Evolutionary conservation across 2,888 invertebrate species (phyloP).

Genomic region (Tachina fera): DNA sequence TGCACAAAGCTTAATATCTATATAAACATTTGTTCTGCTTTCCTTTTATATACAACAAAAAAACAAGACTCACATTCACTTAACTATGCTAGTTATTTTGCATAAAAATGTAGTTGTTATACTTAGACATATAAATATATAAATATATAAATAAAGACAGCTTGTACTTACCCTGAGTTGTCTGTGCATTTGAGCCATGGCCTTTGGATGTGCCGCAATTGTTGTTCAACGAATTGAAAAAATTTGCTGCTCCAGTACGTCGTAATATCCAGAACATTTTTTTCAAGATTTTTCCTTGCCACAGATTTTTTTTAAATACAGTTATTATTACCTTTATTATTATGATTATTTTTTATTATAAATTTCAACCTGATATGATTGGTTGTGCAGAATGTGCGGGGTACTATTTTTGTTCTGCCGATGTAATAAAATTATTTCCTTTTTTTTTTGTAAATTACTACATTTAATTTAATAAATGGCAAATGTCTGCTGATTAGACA

Average conservation of each 20-base stretch:
- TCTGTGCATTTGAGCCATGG: constrained; percentile 74
- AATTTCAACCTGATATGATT: constrained; percentile 26
- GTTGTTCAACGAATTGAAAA: constrained; percentile 79
- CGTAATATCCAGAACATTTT: constrained; percentile 80
- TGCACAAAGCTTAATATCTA: background rate
- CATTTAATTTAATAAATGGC: background rate
- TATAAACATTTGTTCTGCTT: background rate
- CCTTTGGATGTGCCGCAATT: constrained; percentile 78
- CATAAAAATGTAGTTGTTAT: background rate
- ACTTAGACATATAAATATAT: background rate
- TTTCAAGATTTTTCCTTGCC: constrained; percentile 15
- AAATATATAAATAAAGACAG: background rate
- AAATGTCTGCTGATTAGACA: constrained; percentile 4
- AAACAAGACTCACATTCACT: background rate
- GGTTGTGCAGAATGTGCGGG: constrained; percentile 8
- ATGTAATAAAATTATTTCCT: background rate
- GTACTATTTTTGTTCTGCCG: background rate
- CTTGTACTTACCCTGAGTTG: constrained; percentile 74
- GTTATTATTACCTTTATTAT: constrained; percentile 20
- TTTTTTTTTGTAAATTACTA: background rate
- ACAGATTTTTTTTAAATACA: constrained; percentile 25
- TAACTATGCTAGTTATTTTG: background rate
- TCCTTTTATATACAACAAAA: background rate
- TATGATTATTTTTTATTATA: background rate
- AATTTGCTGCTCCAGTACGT: constrained; percentile 79